Percentiles rank a stretch among this genome's conserved stretches.
Evolutionary conservation across 1,140 invertebrate genomes (phyloP).

Genomic region (Babylonia areolata): DNA sequence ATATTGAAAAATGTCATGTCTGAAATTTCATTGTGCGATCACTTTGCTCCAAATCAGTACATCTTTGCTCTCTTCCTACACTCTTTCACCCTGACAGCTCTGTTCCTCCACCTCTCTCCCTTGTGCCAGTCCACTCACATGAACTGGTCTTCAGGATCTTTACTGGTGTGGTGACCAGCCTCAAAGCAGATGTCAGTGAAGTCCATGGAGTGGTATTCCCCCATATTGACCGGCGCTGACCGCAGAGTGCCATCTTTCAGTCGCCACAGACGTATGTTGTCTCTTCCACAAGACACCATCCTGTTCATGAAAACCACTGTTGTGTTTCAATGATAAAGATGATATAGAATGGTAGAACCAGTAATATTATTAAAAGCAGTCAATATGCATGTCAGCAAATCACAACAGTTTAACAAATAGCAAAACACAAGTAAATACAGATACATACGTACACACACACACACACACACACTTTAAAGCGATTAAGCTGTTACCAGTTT

Average conservation of each 20-base stretch:
- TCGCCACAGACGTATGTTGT: conserved; percentile 75
- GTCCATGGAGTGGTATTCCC: conserved; percentile 73
- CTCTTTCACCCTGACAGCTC: neutral
- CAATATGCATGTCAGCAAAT: too few species aligned
- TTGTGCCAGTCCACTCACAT: conserved; percentile 58
- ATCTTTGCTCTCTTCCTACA: neutral
- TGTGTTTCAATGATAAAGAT: neutral
- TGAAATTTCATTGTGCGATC: too few species aligned
- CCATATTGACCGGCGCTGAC: conserved; percentile 73
- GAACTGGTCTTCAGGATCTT: conserved; percentile 66
- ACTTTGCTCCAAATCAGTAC: too few species aligned
- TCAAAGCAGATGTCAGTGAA: conserved; percentile 75
- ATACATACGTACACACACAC: too few species aligned
- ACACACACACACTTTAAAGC: too few species aligned
- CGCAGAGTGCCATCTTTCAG: conserved; percentile 72
- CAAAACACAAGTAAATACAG: too few species aligned
- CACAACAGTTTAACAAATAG: too few species aligned
- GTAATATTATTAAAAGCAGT: too few species aligned
- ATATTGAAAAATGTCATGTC: too few species aligned
- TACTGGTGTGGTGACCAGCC: conserved; percentile 62
- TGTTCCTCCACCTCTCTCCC: neutral
- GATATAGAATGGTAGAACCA: too few species aligned
- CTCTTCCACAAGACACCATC: conserved; percentile 75
- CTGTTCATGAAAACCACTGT: conserved; percentile 47
- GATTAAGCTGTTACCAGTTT: too few species aligned